phyloP scores from a whole-genome alignment of 2,888 invertebrate genomes.

The Biston stratarius region DNA sequence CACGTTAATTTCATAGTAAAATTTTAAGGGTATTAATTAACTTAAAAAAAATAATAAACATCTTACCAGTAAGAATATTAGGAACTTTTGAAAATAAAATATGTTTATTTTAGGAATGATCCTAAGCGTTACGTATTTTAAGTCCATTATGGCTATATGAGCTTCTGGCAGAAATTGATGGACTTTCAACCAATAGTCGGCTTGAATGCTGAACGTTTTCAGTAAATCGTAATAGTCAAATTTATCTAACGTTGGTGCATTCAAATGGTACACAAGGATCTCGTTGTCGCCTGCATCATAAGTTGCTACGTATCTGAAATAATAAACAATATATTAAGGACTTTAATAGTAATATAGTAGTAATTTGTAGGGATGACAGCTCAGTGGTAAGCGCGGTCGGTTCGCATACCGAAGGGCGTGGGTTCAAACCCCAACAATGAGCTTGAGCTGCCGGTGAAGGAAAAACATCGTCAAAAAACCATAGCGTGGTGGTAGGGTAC shows the following conservation, averaged over 20 bases:
- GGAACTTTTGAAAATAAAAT: constrained; percentile 70
- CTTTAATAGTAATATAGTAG: no score
- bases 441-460: no score
- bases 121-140: constrained; percentile 63
- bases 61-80: constrained; percentile 71
- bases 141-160: constrained; percentile 71
- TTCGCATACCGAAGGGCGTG: no score
- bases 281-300: constrained; percentile 63
- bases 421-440: no score
- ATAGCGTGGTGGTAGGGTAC: no score
- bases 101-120: constrained; percentile 70
- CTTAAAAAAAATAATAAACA: background rate
- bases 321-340: background rate
- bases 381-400: no score
- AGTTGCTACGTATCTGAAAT: constrained; percentile 61
- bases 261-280: constrained; percentile 66
- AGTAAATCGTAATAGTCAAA: constrained; percentile 68
- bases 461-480: no score
- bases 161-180: constrained; percentile 59
- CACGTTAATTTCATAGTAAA: no score
- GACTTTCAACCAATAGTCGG: constrained; percentile 66
- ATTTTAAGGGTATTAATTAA: background rate
- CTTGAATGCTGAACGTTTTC: constrained; percentile 65
- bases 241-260: constrained; percentile 63
- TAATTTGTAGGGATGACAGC: no score